phyloP scores from a whole-genome alignment of 2,888 invertebrate genomes.

The Candidula unifasciata region DNA sequence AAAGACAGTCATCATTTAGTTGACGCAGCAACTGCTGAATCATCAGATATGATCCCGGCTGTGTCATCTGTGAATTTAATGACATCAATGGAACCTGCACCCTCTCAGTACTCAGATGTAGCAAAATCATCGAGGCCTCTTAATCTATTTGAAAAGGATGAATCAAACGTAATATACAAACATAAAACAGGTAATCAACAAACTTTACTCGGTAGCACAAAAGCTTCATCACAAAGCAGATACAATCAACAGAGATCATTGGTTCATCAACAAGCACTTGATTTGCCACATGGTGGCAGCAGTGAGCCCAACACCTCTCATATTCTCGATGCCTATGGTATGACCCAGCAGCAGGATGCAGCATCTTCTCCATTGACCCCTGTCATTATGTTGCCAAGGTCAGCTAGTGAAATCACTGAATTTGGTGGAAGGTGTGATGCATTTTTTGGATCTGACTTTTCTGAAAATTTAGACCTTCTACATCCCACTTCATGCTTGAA shows the following conservation, averaged over 20 bases:
- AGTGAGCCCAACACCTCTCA: constrained; percentile 25
- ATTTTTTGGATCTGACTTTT: constrained; percentile 1
- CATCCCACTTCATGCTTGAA: constrained; percentile 9
- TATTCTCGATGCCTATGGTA: not conserved
- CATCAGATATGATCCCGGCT: not conserved
- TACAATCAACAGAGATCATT: constrained; percentile 31
- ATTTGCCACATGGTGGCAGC: constrained; percentile 40
- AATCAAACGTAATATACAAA: constrained; percentile 12
- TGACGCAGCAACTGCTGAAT: not conserved
- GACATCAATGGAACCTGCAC: not conserved
- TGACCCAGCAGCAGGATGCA: not conserved
- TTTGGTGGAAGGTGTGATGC: not conserved
- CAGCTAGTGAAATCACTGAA: constrained; percentile 37
- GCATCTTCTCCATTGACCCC: constrained; percentile 10
- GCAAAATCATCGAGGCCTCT: constrained; percentile 16
- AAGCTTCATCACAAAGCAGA: constrained; percentile 36
- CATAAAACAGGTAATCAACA: not conserved
- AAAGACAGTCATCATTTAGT: not conserved
- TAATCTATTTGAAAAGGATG: constrained; percentile 32
- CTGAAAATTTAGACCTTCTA: constrained; percentile 35
- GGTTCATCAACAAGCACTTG: constrained; percentile 48
- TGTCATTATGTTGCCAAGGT: constrained; percentile 37
- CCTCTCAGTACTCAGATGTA: not conserved
- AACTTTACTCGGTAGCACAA: not conserved
- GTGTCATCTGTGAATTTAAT: not conserved